Conservation (phyloP, 35 echinoderm and acorn worm species). For the Apostichopus californicus region DNA sequence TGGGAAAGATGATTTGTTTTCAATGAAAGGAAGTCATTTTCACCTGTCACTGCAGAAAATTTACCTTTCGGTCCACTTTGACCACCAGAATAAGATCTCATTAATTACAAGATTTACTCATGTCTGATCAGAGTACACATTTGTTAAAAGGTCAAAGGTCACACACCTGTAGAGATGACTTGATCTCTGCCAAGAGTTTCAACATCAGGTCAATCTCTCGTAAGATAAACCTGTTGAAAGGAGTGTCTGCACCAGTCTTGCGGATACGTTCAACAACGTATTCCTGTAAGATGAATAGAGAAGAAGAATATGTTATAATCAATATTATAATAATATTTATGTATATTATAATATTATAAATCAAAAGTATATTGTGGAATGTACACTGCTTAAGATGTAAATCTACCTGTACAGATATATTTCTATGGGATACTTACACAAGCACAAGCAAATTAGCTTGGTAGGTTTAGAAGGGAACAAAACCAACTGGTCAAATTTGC, state of each 20-base stretch:
- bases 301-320: neutral
- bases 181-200: conserved; percentile 85
- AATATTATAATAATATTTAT: neutral
- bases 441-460: no score
- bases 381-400: no score
- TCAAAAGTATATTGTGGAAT: conserved; percentile 25
- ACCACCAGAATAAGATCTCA: no score
- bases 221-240: conserved; percentile 93
- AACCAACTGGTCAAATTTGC: no score
- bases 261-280: conserved; percentile 88
- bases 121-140: no score
- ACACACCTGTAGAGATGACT: conserved; percentile 58
- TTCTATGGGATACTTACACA: no score
- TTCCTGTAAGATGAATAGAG: conserved; percentile 58
- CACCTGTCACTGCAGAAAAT: no score
- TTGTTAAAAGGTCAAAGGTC: neutral
- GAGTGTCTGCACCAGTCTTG: conserved; percentile 95
- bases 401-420: no score
- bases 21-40: no score
- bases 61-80: no score
- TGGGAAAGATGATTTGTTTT: neutral
- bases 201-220: conserved; percentile 97
- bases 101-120: no score
- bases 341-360: conserved; percentile 28
- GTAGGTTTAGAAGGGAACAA: no score